Base-by-base conservation (phyloP, 2,113 vertebrate species). In the Ochotona princeps region DNA sequence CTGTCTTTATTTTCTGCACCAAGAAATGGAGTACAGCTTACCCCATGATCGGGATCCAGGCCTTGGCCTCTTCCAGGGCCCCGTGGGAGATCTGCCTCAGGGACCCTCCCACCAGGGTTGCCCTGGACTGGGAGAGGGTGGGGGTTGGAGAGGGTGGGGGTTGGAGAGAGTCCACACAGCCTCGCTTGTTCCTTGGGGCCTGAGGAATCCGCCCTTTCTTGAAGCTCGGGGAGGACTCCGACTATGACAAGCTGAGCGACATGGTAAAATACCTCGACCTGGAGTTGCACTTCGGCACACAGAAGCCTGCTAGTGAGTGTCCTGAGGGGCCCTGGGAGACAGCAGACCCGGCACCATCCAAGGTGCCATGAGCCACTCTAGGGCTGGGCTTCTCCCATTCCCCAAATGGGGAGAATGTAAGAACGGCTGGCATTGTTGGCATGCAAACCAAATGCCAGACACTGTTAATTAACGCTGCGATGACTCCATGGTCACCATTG, bases 241-340 rank as follows among this genome's bases (percentile, higher is more conserved):
- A 99, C 90, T 99, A 99, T 0, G 99, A 99, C 65, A 99, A 99
- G 88, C 97, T 99, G 95, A 99, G 99, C 3, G 99, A 99, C 90
- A 99, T 99, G 99, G 99, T 99, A 97, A 99, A 99, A 89, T 99
- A 99, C 97, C 98, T 99, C 1, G 99, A 99, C 95, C 97, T 99
- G 97, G 99, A 99, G 97, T 98, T 99, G 97, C 99, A 99, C 97
- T 99, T 99, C 0, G 99, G 99, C 67, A 99, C 99, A 11, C 99
- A 99, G 97, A 99, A 99, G 87, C 98, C 97, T 90, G 92, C 98
- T 0, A 98, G 99, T 99, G 97, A 99, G 99, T 99, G 94, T 6
- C 92, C 17, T 0, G 1, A 17, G 17, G 85, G 76, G n/a, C 21
- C 15, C 1, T 26, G 60, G 92, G 60, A 21, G 30, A 15, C 32